These are phyloP conservation scores for Alloscopus bannaensis DNA, from an alignment of 2,888 invertebrate species.

Conservation along the genomic window DNA sequence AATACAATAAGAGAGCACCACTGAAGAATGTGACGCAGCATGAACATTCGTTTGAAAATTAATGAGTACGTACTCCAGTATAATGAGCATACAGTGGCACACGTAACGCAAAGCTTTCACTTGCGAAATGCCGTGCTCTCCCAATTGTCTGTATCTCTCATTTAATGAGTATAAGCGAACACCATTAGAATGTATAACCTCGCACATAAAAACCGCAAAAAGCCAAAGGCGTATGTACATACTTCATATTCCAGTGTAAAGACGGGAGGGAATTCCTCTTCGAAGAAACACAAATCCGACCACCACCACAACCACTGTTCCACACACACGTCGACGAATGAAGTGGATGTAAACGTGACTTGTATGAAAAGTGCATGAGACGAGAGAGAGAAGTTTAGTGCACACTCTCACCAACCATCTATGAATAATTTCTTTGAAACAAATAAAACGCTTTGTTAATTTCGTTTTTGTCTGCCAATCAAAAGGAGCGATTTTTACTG, in stretches of 20 bases:
- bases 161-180: background rate
- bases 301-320: too few species aligned
- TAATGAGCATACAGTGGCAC: too few species aligned
- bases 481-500: too few species aligned
- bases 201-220: background rate
- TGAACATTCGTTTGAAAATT: too few species aligned
- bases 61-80: conserved; percentile 34
- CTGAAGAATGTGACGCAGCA: conserved; percentile 41
- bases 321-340: background rate
- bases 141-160: background rate
- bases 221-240: background rate
- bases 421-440: too few species aligned
- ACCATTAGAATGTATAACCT: too few species aligned
- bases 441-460: background rate
- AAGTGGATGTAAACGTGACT: background rate
- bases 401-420: too few species aligned
- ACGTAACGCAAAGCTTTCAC: too few species aligned
- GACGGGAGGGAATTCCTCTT: too few species aligned
- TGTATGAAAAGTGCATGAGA: too few species aligned
- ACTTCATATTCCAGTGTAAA: background rate
- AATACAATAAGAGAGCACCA: conserved; percentile 3
- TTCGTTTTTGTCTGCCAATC: background rate
- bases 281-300: too few species aligned
- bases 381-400: too few species aligned
- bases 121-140: background rate